A percentile compares a stretch with the other conserved stretches of the same genome.
These are phyloP conservation scores for Pitta sordida DNA, from an alignment of 2,113 vertebrate genomes.

Conservation along the genomic window DNA sequence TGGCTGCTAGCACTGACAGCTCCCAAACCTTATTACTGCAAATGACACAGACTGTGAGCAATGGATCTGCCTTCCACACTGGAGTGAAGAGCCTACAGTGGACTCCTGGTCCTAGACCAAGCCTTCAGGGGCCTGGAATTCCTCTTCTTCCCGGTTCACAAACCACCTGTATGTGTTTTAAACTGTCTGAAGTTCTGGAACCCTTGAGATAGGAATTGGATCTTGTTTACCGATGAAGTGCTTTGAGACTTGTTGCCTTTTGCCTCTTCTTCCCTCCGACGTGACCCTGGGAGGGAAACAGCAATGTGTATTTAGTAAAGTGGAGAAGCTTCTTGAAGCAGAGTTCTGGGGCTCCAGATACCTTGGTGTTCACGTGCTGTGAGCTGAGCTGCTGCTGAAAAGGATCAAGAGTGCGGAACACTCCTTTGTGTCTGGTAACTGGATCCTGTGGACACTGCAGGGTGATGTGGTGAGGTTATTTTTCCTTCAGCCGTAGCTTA, in stretches of 20 bases:
- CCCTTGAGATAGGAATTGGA: slow-evolving; percentile 33
- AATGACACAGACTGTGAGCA: slow-evolving; percentile 16
- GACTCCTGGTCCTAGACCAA: neutral
- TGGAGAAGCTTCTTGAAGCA: neutral
- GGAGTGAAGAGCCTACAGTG: neutral
- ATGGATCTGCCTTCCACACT: slow-evolving; percentile 34
- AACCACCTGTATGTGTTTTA: neutral
- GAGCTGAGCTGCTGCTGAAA: neutral
- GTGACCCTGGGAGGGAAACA: neutral
- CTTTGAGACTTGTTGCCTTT: slow-evolving; percentile 62
- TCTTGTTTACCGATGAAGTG: slow-evolving; percentile 43
- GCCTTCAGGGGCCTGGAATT: neutral
- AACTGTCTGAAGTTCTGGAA: slow-evolving; percentile 34
- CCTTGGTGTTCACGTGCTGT: neutral
- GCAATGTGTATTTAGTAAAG: neutral
- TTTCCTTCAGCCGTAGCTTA: neutral
- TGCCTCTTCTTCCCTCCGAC: neutral
- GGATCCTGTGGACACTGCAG: neutral
- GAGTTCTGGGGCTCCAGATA: neutral
- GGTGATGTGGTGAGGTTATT: neutral
- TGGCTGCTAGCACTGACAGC: slow-evolving; percentile 31
- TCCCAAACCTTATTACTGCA: slow-evolving; percentile 27
- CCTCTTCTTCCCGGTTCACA: neutral
- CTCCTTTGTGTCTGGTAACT: slow-evolving; percentile 18
- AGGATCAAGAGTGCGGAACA: slow-evolving; percentile 1